These are phyloP conservation scores for Limenitis camilla DNA, from an alignment of 2,888 invertebrate species.

Conservation along the genomic window DNA sequence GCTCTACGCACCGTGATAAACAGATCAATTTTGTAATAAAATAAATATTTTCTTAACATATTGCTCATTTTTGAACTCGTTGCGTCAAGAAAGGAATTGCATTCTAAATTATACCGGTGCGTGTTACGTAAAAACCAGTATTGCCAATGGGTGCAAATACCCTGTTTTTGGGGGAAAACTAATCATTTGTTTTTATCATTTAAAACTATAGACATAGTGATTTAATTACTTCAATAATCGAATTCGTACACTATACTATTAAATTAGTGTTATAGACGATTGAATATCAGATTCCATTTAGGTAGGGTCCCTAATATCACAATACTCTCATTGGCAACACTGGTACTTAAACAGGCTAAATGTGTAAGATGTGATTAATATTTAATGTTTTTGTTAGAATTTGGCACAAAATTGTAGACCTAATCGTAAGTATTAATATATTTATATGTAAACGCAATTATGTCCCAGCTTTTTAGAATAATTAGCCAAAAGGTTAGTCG, in stretches of 20 bases:
- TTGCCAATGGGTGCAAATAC: too few relatives aligned
- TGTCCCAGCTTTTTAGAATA: constrained; percentile 5
- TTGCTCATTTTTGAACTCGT: neutral
- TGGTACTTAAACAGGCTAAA: neutral
- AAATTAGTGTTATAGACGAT: too few relatives aligned
- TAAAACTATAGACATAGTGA: too few relatives aligned
- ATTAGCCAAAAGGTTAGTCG: neutral
- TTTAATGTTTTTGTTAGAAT: neutral
- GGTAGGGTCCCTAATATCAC: too few relatives aligned
- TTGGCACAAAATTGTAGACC: constrained; percentile 2
- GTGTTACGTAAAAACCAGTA: neutral
- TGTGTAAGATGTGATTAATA: neutral
- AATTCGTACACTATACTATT: too few relatives aligned
- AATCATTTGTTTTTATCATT: too few relatives aligned
- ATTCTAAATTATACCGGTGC: neutral
- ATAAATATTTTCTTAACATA: neutral
- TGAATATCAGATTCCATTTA: too few relatives aligned
- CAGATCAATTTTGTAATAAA: neutral
- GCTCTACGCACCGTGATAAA: neutral
- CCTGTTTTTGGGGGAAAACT: too few relatives aligned
- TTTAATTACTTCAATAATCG: too few relatives aligned
- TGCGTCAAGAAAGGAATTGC: neutral
- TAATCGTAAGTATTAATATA: neutral
- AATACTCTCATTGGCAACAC: too few relatives aligned
- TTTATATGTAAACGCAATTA: neutral